These are phyloP conservation scores for Hycleus phaleratus DNA, from an alignment of 1,140 invertebrate species.

Conservation along the genomic window DNA sequence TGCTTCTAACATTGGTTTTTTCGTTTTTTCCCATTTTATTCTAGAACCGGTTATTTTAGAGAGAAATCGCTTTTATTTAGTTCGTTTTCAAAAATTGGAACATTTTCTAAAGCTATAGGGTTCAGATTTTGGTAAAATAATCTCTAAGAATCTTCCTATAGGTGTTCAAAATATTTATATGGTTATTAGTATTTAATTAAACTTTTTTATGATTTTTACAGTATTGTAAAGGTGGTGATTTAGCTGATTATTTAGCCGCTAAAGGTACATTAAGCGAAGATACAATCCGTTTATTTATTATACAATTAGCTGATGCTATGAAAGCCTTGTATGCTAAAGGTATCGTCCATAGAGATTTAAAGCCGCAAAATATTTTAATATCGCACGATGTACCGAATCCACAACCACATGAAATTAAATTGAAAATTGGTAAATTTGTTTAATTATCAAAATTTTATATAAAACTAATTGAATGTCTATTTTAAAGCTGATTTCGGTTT, in stretches of 20 bases:
- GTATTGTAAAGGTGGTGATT: slow-evolving; percentile 98
- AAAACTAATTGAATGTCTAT: slow-evolving; percentile 1
- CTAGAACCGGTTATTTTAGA: too few species aligned
- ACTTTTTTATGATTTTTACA: slow-evolving; percentile 39
- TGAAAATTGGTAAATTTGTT: slow-evolving; percentile 78
- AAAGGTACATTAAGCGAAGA: slow-evolving; percentile 94
- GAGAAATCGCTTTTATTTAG: too few species aligned
- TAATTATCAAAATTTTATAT: background rate
- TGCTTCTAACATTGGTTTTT: too few species aligned
- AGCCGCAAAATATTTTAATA: slow-evolving; percentile 94
- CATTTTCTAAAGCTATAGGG: too few species aligned
- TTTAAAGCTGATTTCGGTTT: slow-evolving; percentile 97
- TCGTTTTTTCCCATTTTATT: too few species aligned
- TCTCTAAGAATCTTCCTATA: background rate
- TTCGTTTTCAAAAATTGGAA: too few species aligned
- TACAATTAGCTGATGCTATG: slow-evolving; percentile 96
- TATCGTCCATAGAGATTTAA: slow-evolving; percentile 97
- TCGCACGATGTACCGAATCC: slow-evolving; percentile 75
- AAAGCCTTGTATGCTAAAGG: slow-evolving; percentile 92
- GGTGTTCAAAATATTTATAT: too few species aligned
- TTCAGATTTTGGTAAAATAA: background rate
- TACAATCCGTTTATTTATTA: slow-evolving; percentile 90
- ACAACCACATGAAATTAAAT: slow-evolving; percentile 80
- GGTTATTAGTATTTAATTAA: background rate
- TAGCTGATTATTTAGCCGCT: slow-evolving; percentile 91